Conservation (phyloP, 1,140 invertebrate genomes). For the Diorhabda carinulata region DNA sequence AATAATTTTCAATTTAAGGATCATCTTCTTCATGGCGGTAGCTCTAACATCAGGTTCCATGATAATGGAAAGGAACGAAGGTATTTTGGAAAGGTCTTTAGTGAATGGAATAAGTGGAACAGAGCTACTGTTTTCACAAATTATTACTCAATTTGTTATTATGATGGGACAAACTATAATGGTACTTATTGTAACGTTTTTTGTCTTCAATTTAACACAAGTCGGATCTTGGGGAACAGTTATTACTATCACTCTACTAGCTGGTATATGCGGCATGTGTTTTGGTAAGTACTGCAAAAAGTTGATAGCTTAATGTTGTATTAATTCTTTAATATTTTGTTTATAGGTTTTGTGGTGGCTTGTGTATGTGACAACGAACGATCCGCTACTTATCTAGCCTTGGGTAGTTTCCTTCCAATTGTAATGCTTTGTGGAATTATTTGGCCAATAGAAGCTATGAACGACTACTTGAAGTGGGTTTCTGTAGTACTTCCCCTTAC, state of each 20-base stretch:
- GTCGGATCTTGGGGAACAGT: slow-evolving; percentile 75
- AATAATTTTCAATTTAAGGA: slow-evolving; percentile 56
- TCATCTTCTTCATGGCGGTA: slow-evolving; percentile 90
- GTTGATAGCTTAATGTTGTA: too few relatives aligned
- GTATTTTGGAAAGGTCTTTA: slow-evolving; percentile 80
- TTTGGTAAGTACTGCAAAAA: slow-evolving; percentile 56
- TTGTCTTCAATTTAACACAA: slow-evolving; percentile 76
- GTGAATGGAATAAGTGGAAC: slow-evolving; percentile 69
- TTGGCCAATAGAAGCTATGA: slow-evolving; percentile 84
- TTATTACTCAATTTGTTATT: slow-evolving; percentile 82
- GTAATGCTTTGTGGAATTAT: slow-evolving; percentile 85
- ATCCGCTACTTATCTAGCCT: slow-evolving; percentile 86
- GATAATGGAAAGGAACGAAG: slow-evolving; percentile 88
- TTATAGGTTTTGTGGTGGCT: slow-evolving; percentile 80
- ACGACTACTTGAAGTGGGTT: slow-evolving; percentile 69
- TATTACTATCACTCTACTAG: slow-evolving; percentile 70
- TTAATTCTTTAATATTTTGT: slow-evolving; percentile 13
- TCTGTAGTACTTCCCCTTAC: slow-evolving; percentile 83
- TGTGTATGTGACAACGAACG: slow-evolving; percentile 83
- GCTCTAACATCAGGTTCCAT: slow-evolving; percentile 89
- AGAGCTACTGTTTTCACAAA: slow-evolving; percentile 79
- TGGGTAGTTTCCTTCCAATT: slow-evolving; percentile 91
- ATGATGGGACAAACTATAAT: slow-evolving; percentile 81
- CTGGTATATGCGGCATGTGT: slow-evolving; percentile 90
- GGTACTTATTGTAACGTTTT: slow-evolving; percentile 78